Evolutionary conservation across 92 coral and sea anemone species (phyloP).

Genomic region (Phenganax marumi): DNA sequence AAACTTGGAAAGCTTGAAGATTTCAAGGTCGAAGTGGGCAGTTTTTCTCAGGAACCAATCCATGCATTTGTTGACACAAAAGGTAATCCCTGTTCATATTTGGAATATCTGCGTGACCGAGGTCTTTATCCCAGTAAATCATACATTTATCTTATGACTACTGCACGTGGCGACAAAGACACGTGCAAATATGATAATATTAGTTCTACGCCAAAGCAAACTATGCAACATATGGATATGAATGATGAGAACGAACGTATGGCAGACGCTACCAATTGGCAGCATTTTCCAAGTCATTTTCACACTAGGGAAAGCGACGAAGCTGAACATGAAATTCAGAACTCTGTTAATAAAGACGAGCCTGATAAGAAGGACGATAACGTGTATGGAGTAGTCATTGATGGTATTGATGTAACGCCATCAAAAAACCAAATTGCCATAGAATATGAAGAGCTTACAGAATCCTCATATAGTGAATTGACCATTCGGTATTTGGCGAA

Average conservation of each 20-base stretch:
- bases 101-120: slow-evolving; percentile 53
- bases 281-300: background rate
- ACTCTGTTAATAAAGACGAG: slow-evolving; percentile 11
- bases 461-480: slow-evolving; percentile 55
- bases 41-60: slow-evolving; percentile 56
- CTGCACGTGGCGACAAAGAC: slow-evolving; percentile 22
- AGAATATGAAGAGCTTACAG: slow-evolving; percentile 42
- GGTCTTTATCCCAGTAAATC: slow-evolving; percentile 57
- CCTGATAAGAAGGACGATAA: slow-evolving; percentile 12
- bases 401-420: slow-evolving; percentile 24
- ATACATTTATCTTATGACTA: slow-evolving; percentile 53
- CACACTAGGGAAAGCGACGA: background rate
- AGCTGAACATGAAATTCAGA: background rate
- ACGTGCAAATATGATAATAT: background rate
- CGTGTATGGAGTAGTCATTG: slow-evolving; percentile 31
- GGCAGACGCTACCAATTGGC: background rate
- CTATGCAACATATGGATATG: background rate
- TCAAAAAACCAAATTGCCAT: slow-evolving; percentile 38
- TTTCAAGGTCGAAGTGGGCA: slow-evolving; percentile 50
- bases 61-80: slow-evolving; percentile 42
- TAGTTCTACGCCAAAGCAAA: slow-evolving; percentile 1
- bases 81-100: slow-evolving; percentile 51
- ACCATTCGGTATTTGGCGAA: slow-evolving; percentile 30
- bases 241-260: background rate
- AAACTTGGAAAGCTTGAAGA: slow-evolving; percentile 43